Conservation (phyloP, 2,113 vertebrate species). For the Malaclemys terrapin region DNA sequence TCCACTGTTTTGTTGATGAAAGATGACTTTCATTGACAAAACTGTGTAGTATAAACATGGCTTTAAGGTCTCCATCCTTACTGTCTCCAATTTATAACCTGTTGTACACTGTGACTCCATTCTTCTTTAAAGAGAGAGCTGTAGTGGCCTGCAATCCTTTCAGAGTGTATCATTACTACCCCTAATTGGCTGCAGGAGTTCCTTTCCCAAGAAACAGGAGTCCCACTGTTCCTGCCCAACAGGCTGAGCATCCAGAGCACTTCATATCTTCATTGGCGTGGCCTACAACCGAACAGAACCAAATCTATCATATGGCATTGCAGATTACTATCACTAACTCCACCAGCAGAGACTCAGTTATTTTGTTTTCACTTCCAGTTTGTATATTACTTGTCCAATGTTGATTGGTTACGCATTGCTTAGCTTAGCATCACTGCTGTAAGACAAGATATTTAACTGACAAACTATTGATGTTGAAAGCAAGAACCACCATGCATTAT, state of each 20-base stretch:
- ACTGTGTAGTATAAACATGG: too few relatives aligned
- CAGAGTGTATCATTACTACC: not conserved
- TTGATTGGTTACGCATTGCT: not conserved
- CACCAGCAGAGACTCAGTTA: not conserved
- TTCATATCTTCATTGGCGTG: not conserved
- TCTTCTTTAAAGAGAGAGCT: not conserved
- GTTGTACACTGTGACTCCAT: not conserved
- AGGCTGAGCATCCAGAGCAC: not conserved
- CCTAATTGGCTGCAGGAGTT: not conserved
- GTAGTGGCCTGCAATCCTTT: not conserved
- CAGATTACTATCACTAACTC: not conserved
- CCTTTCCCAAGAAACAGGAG: not conserved
- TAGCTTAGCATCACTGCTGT: not conserved
- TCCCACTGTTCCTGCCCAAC: not conserved
- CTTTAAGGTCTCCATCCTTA: not conserved
- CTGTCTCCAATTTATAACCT: not conserved
- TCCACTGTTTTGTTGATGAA: too few relatives aligned
- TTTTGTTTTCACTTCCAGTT: not conserved
- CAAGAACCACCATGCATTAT: not conserved
- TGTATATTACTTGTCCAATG: not conserved
- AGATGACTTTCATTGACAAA: too few relatives aligned
- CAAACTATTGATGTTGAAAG: not conserved
- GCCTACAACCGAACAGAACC: not conserved
- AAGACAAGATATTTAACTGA: not conserved
- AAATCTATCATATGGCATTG: not conserved